Conservation (phyloP, 2,888 invertebrate species). For the Apoderus coryli region DNA sequence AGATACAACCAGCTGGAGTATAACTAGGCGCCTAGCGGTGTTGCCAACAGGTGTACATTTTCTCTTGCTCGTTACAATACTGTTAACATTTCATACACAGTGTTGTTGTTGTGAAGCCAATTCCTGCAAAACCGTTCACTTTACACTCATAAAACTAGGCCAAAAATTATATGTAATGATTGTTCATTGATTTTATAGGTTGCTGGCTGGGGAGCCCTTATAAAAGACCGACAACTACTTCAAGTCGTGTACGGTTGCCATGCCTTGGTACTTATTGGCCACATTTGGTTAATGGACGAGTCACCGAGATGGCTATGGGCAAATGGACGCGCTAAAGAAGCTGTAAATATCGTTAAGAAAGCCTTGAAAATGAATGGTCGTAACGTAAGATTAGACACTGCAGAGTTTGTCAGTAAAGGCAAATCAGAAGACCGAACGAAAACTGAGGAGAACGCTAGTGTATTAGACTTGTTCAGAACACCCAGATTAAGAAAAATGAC, state of each 20-base stretch:
- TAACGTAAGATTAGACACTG: slow-evolving; percentile 45
- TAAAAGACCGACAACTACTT: slow-evolving; percentile 56
- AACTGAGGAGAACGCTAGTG: slow-evolving; percentile 38
- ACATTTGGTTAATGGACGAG: slow-evolving; percentile 83
- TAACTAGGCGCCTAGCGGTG: too few relatives aligned
- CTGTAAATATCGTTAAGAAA: slow-evolving; percentile 57
- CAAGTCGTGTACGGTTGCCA: slow-evolving; percentile 69
- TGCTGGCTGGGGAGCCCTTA: slow-evolving; percentile 67
- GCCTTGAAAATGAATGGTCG: slow-evolving; percentile 62
- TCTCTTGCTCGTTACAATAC: too few relatives aligned
- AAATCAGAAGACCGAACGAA: slow-evolving; percentile 23
- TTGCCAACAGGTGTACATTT: too few relatives aligned
- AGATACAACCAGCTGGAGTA: too few relatives aligned
- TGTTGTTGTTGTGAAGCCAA: too few relatives aligned
- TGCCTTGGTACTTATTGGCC: slow-evolving; percentile 53
- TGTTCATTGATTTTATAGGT: too few relatives aligned
- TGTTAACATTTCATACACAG: too few relatives aligned
- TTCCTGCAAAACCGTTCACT: too few relatives aligned
- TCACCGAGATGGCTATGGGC: slow-evolving; percentile 82
- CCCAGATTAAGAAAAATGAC: slow-evolving; percentile 67
- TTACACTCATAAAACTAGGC: too few relatives aligned
- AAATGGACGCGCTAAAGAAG: slow-evolving; percentile 58
- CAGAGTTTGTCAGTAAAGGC: slow-evolving; percentile 45
- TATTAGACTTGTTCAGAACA: slow-evolving; percentile 63
- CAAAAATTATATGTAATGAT: too few relatives aligned